Evolutionary conservation across 2,797 vertebrate species (phyloP).

Genomic region (Lepidocolaptes lacrymiger): DNA sequence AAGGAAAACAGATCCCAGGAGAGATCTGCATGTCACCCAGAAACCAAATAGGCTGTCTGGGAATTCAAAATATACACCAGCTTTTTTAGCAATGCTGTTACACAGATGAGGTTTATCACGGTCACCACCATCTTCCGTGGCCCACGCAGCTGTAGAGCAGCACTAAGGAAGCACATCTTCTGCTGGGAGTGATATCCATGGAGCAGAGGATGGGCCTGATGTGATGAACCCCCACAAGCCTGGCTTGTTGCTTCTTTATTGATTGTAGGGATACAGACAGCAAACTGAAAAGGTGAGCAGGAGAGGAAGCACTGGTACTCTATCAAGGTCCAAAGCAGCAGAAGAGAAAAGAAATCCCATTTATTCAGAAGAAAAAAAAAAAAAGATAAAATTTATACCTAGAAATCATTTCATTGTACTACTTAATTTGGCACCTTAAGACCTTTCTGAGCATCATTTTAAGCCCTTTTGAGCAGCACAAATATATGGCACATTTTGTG

Average conservation of each 20-base stretch:
- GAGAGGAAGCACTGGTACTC: background rate
- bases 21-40: background rate
- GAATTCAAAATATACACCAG: background rate
- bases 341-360: background rate
- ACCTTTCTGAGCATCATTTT: background rate
- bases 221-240: background rate
- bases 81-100: background rate
- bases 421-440: background rate
- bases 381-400: background rate
- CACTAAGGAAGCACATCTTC: background rate
- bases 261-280: background rate
- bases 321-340: background rate
- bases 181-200: background rate
- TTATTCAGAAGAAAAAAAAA: background rate
- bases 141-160: fast-evolving
- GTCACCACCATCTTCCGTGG: background rate
- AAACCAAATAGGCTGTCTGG: background rate
- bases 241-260: background rate
- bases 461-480: background rate
- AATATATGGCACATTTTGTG: fast-evolving
- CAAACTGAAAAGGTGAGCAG: background rate
- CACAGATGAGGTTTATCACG: background rate
- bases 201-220: background rate
- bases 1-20: background rate
- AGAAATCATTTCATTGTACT: background rate